Conservation (phyloP, 2,888 invertebrate genomes). For the Metallyticus violacea region DNA sequence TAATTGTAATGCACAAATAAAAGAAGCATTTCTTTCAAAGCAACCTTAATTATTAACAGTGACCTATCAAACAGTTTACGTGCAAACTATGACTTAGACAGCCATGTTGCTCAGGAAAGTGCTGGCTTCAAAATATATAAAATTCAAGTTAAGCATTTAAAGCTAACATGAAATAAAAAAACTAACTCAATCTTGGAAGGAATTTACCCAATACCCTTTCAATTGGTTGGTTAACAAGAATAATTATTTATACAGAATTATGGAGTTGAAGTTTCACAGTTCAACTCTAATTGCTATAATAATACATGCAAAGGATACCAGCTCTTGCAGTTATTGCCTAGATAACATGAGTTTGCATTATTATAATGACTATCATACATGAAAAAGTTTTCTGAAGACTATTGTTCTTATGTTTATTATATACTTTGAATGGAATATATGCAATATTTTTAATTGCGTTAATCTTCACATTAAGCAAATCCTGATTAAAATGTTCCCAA, state of each 20-base stretch:
- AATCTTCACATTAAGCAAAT: neutral
- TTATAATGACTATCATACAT: neutral
- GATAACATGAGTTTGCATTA: neutral
- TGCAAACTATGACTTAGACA: neutral
- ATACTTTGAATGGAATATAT: no score
- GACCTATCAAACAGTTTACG: neutral
- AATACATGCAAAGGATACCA: neutral
- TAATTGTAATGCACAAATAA: no score
- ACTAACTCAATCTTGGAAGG: neutral
- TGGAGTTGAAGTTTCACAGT: neutral
- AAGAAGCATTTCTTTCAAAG: neutral
- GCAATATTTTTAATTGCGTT: no score
- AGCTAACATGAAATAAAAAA: neutral
- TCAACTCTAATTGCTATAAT: neutral
- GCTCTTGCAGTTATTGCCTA: neutral
- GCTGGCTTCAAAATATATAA: neutral
- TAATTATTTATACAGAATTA: neutral
- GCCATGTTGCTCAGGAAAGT: neutral
- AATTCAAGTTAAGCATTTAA: neutral
- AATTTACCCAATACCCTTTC: neutral
- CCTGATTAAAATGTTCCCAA: neutral
- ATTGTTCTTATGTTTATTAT: neutral
- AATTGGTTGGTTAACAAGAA: neutral
- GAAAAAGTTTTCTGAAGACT: neutral
- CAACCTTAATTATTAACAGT: neutral